Percentiles rank a stretch among this genome's conserved stretches.
Conservation (phyloP, 1,140 invertebrate genomes). For the Aradophagus sp. region DNA sequence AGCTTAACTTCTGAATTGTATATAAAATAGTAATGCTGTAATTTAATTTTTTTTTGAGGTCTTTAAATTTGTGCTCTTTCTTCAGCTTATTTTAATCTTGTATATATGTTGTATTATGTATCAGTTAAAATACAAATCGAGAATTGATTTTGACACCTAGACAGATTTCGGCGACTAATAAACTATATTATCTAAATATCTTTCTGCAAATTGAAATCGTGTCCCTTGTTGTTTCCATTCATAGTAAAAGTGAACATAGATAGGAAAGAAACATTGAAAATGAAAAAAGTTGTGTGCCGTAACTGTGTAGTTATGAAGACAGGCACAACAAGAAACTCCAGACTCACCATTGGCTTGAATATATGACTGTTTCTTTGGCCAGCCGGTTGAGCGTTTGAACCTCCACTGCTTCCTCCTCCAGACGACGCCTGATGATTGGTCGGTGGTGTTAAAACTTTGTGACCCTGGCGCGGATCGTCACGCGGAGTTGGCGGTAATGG, state of each 20-base stretch:
- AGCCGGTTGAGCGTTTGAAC: slow-evolving; percentile 71
- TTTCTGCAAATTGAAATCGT: no score
- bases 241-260: slow-evolving; percentile 45
- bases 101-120: no score
- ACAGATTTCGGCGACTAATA: no score
- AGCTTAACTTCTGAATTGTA: no score
- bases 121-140: no score
- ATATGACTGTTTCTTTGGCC: slow-evolving; percentile 86
- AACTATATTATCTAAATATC: no score
- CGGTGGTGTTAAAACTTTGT: slow-evolving; percentile 77
- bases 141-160: no score
- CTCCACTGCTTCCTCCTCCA: slow-evolving; percentile 65
- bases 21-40: no score
- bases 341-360: slow-evolving; percentile 87
- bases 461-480: slow-evolving; percentile 78
- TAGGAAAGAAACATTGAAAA: slow-evolving; percentile 28
- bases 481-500: slow-evolving; percentile 91
- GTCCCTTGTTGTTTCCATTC: slow-evolving; percentile 20
- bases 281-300: slow-evolving; percentile 15
- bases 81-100: no score
- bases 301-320: no score
- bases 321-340: background rate
- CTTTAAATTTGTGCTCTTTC: no score
- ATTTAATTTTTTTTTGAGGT: no score
- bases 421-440: slow-evolving; percentile 71